Evolutionary conservation across 2,113 vertebrate genomes (phyloP), one percentile per base, ranked within the genome.

Genomic region (human): DNA sequence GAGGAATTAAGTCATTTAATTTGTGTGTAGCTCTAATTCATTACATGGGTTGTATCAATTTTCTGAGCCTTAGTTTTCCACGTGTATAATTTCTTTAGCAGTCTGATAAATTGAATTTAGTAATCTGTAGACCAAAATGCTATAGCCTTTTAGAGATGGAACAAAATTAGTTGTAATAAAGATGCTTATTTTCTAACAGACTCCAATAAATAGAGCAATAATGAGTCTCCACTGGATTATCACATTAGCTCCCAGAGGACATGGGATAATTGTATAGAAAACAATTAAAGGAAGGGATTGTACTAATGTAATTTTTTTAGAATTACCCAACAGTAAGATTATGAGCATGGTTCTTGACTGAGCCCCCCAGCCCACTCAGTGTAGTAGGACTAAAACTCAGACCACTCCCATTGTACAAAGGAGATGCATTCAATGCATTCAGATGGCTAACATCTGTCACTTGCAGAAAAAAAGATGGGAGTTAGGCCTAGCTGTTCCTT

Each of bases 231-330:
- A 50, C 11, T 89, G 45, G 79, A 78, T 57, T 89, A 94, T 59
- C 95, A 90, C 72, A 70, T 86, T 81, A 52, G 48, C 48, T 90
- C 43, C 61, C 76, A 80, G 82, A 91, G 30, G 48, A 10, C 75
- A 18, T 90, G 59, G 27, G 23, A 70, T 89, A 75, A 94, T 75
- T 86, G 12, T 89, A 8, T 90, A 76, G 89, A 87, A 75, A 94
- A 96, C 72, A 96, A 83, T 93, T 79, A 95, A 92, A 97, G 91
- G 85, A 93, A 96, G 93, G 40, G 45, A 84, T 78, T 96, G 16
- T 89, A 50, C 30, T 88, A 61, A 86, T 87, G 20, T 35, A 40
- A 59, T 64, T 83, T 72, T 90, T 80, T 93, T 68, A 88, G 8
- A 96, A 89, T 82, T 87, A 81, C 27, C 18, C 3, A 95, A 35